phyloP scores from a whole-genome alignment of 2,888 invertebrate genomes.

The Brachyptera putata region DNA sequence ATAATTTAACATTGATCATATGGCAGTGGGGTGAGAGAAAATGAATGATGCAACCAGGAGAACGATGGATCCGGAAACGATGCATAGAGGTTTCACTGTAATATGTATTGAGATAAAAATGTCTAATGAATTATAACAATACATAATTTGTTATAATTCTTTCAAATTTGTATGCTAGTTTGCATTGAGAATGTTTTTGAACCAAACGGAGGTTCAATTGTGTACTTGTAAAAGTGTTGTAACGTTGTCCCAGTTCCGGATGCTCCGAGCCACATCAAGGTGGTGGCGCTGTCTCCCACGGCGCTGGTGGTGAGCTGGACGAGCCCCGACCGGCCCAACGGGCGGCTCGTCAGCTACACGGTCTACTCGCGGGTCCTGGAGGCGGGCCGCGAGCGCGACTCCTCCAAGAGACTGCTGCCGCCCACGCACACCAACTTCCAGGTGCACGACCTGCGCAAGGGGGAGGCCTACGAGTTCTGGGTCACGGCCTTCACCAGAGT shows the following conservation, averaged over 20 bases:
- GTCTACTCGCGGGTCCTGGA: conserved; percentile 40
- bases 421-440: conserved; percentile 34
- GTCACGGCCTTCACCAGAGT: conserved; percentile 47
- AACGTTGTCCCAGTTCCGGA: conserved; percentile 48
- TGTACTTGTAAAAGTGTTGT: too few species aligned
- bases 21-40: too few species aligned
- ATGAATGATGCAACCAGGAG: too few species aligned
- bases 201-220: too few species aligned
- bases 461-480: conserved; percentile 41
- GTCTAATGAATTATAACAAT: too few species aligned
- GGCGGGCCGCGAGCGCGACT: conserved; percentile 36
- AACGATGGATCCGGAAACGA: too few species aligned
- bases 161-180: too few species aligned
- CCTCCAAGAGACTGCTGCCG: conserved; percentile 35
- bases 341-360: conserved; percentile 45
- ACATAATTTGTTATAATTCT: too few species aligned
- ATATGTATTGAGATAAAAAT: too few species aligned
- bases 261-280: conserved; percentile 46
- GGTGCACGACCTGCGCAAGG: conserved; percentile 35
- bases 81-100: too few species aligned
- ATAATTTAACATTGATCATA: too few species aligned
- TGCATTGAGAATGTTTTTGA: too few species aligned
- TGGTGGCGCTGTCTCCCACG: conserved; percentile 43
- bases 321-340: conserved; percentile 45
- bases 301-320: conserved; percentile 43